These are phyloP conservation scores for Brachylomia viminalis DNA, from an alignment of 2,888 invertebrate genomes.

Conservation along the genomic window DNA sequence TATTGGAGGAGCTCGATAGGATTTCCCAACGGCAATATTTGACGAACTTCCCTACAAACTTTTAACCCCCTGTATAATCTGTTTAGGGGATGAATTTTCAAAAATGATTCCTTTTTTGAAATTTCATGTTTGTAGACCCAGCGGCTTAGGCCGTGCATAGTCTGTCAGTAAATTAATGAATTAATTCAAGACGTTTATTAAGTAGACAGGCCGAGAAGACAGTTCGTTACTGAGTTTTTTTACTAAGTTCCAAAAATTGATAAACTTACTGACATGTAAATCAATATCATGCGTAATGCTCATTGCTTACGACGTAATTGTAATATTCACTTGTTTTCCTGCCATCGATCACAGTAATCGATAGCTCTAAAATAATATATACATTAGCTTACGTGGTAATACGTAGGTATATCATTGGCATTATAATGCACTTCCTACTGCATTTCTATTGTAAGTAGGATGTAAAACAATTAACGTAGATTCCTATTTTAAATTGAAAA, in stretches of 20 bases:
- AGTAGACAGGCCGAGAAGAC: not conserved
- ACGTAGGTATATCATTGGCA: not conserved
- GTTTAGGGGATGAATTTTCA: not conserved
- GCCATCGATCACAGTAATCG: slow-evolving; percentile 1
- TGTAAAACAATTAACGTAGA: too few relatives aligned
- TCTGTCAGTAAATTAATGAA: not conserved
- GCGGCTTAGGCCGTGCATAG: not conserved
- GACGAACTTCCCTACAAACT: not conserved
- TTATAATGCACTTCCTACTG: not conserved
- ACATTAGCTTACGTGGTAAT: too few relatives aligned
- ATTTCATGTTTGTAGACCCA: not conserved
- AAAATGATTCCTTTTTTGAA: not conserved
- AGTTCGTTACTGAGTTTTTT: not conserved
- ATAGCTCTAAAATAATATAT: not conserved
- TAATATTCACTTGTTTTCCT: slow-evolving; percentile 17
- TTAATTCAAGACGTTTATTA: not conserved
- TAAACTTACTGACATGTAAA: not conserved
- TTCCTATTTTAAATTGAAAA: too few relatives aligned
- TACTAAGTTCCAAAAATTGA: not conserved
- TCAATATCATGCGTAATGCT: not conserved
- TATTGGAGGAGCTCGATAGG: too few relatives aligned
- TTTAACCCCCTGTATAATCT: not conserved
- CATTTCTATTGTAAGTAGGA: not conserved
- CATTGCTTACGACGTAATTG: too few relatives aligned
- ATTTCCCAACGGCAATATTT: not conserved